These are phyloP conservation scores for Zygothrica quintamaculata DNA, from an alignment of 2,888 invertebrate genomes.

Conservation along the genomic window DNA sequence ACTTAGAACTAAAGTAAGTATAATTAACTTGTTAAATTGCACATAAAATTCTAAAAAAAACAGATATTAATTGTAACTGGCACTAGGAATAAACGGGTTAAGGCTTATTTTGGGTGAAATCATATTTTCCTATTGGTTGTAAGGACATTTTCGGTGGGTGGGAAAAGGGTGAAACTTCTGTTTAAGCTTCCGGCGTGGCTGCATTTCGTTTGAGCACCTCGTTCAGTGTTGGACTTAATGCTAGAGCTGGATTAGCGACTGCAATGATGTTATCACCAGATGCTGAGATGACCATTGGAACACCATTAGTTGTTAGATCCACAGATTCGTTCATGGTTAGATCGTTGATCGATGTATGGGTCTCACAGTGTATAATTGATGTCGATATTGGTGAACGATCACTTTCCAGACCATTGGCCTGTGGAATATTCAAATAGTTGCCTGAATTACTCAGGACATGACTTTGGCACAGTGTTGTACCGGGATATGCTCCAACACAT, in stretches of 20 bases:
- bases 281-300: slow-evolving; percentile 92
- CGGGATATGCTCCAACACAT: slow-evolving; percentile 64
- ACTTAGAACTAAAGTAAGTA: slow-evolving; percentile 31
- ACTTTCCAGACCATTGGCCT: slow-evolving; percentile 78
- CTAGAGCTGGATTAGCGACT: slow-evolving; percentile 93
- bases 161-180: no score
- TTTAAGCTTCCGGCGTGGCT: slow-evolving; percentile 80
- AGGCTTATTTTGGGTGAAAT: background rate
- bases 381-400: slow-evolving; percentile 61
- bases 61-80: slow-evolving; percentile 30
- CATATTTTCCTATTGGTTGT: no score
- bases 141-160: no score
- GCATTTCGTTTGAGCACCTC: slow-evolving; percentile 84
- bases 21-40: slow-evolving; percentile 60
- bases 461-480: slow-evolving; percentile 11
- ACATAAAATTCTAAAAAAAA: slow-evolving; percentile 51
- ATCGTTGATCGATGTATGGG: slow-evolving; percentile 22
- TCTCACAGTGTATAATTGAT: slow-evolving; percentile 3
- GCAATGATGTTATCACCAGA: slow-evolving; percentile 95
- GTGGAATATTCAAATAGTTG: slow-evolving; percentile 18
- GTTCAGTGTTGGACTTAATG: slow-evolving; percentile 86
- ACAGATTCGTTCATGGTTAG: slow-evolving; percentile 46
- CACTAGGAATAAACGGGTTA: slow-evolving; percentile 24
- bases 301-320: slow-evolving; percentile 77
- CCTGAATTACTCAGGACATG: slow-evolving; percentile 23